Conservation (phyloP, 92 coral and sea anemone species). For the Pocillopora meandrina region DNA sequence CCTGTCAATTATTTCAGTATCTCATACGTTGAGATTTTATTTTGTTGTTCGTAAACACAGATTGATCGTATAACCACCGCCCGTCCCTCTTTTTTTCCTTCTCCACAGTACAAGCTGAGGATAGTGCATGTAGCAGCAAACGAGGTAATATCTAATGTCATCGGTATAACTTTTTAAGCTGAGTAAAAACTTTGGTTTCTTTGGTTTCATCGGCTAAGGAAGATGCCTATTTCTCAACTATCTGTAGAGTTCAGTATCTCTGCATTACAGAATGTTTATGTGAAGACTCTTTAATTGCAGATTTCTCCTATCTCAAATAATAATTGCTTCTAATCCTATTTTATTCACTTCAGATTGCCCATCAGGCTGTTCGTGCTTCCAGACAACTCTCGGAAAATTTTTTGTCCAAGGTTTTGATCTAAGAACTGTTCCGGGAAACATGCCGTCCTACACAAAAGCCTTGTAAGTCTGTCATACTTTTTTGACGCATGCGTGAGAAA, state of each 20-base stretch:
- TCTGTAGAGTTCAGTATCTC: too few relatives aligned
- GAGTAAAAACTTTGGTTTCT: not conserved
- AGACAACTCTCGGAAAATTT: conserved; percentile 8
- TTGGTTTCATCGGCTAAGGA: too few relatives aligned
- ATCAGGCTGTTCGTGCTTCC: conserved; percentile 44
- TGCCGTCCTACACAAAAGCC: conserved; percentile 43
- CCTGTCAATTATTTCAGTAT: too few relatives aligned
- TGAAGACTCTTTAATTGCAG: too few relatives aligned
- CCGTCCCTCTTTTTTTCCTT: not conserved
- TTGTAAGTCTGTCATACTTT: conserved; percentile 25
- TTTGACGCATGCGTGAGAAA: not conserved
- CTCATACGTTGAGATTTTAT: not conserved
- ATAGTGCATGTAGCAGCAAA: conserved; percentile 20
- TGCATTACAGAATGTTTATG: too few relatives aligned
- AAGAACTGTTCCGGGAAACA: conserved; percentile 28
- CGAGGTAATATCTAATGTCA: conserved; percentile 11
- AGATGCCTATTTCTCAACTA: too few relatives aligned
- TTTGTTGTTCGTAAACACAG: not conserved
- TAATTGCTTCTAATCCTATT: too few relatives aligned
- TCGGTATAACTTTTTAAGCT: too few relatives aligned
- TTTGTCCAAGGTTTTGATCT: conserved; percentile 21
- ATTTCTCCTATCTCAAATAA: not conserved
- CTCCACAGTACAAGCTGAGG: conserved; percentile 40
- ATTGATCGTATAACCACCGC: not conserved
- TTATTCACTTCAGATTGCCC: conserved; percentile 46